These are phyloP conservation scores for Melanchra persicariae DNA, from an alignment of 2,888 invertebrate species.

Conservation along the genomic window DNA sequence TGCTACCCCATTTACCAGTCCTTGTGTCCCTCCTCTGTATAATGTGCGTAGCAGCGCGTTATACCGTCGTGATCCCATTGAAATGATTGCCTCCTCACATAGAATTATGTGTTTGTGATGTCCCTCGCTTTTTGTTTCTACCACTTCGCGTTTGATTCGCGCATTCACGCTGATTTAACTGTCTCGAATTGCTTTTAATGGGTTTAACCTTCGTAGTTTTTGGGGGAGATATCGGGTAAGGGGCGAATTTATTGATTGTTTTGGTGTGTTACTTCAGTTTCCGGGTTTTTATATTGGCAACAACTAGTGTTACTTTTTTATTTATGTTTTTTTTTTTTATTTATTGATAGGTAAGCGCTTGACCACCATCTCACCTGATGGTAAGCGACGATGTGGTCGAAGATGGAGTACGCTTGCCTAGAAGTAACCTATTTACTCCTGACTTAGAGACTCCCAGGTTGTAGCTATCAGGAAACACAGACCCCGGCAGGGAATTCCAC, in stretches of 20 bases:
- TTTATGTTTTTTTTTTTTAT: too few relatives aligned
- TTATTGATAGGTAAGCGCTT: too few relatives aligned
- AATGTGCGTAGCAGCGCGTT: constrained; percentile 82
- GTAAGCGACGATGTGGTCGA: too few relatives aligned
- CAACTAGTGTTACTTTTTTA: too few relatives aligned
- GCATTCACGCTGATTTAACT: constrained; percentile 20
- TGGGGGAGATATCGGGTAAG: neutral
- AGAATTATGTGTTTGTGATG: constrained; percentile 83
- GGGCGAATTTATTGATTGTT: constrained; percentile 16
- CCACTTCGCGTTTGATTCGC: constrained; percentile 40
- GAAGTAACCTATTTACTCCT: too few relatives aligned
- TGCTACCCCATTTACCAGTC: neutral
- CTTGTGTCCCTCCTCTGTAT: constrained; percentile 69
- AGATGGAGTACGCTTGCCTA: too few relatives aligned
- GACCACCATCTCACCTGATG: too few relatives aligned
- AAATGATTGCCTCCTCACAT: constrained; percentile 86
- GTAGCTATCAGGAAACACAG: too few relatives aligned
- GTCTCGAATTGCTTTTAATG: constrained; percentile 16
- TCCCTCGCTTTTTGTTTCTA: constrained; percentile 64
- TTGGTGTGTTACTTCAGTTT: constrained; percentile 1
- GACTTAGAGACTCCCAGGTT: too few relatives aligned
- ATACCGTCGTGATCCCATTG: constrained; percentile 81
- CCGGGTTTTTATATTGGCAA: neutral
- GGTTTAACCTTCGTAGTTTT: neutral
- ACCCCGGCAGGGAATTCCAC: too few relatives aligned